Evolutionary conservation across 2,113 vertebrate genomes (phyloP).

Genomic region (Cinclus cinclus): DNA sequence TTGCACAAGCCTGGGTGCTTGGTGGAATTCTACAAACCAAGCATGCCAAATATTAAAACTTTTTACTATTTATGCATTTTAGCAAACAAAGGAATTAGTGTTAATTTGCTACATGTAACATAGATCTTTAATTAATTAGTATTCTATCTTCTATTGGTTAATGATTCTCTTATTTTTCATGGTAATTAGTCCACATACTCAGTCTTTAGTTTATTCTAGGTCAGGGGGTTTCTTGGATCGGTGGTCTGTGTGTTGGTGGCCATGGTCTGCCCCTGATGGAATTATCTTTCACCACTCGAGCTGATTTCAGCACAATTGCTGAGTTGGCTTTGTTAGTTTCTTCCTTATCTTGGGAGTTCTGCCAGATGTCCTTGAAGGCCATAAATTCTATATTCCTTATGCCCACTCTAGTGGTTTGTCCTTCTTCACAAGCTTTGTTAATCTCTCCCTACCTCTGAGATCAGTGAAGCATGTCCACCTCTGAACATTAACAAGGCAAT

Average conservation of each 20-base stretch:
- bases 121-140: neutral
- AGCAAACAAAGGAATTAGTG: neutral
- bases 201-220: neutral
- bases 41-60: neutral
- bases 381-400: neutral
- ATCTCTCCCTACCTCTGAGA: neutral
- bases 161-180: neutral
- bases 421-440: neutral
- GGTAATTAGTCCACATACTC: neutral
- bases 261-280: accelerated
- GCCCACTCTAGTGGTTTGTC: neutral
- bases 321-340: neutral
- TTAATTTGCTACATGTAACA: neutral
- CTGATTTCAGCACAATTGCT: neutral
- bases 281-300: neutral
- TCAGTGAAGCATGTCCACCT: neutral
- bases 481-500: neutral
- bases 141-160: neutral
- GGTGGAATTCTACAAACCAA: neutral
- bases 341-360: neutral
- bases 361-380: neutral
- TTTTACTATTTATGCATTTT: neutral
- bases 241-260: neutral
- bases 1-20: neutral
- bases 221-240: no score